Evolutionary conservation across 2,888 invertebrate species (phyloP).

Genomic region (Agriopis marginaria): DNA sequence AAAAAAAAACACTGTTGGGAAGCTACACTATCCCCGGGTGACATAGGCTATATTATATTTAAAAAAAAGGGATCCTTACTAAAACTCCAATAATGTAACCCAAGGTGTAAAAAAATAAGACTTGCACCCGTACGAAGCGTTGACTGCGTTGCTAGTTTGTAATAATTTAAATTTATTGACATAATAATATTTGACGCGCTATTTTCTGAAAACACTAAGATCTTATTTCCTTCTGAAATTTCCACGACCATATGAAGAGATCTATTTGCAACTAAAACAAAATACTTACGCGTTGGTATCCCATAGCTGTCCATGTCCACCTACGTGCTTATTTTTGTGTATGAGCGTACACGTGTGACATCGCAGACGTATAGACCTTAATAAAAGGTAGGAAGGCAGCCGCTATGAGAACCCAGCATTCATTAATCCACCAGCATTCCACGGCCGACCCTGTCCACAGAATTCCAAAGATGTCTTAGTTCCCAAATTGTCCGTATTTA

Average conservation of each 20-base stretch:
- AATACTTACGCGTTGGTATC: slow-evolving; percentile 5
- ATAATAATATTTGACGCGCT: not conserved
- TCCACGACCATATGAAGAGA: slow-evolving; percentile 3
- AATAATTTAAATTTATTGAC: not conserved
- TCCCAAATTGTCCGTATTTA: slow-evolving; percentile 36
- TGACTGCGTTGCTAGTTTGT: too few species aligned
- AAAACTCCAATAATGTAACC: too few species aligned
- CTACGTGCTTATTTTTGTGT: slow-evolving; percentile 4
- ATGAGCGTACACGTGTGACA: not conserved
- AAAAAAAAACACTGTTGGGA: too few species aligned
- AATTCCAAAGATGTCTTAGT: slow-evolving; percentile 42
- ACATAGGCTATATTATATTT: too few species aligned
- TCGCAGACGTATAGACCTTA: slow-evolving; percentile 12
- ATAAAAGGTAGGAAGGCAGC: slow-evolving; percentile 15
- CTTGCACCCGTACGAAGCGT: too few species aligned
- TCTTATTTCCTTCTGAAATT: not conserved
- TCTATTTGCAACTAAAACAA: slow-evolving; percentile 6
- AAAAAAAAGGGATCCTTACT: too few species aligned
- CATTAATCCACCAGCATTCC: slow-evolving; percentile 39
- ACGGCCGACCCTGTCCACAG: slow-evolving; percentile 30
- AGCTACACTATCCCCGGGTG: too few species aligned
- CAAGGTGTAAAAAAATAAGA: too few species aligned
- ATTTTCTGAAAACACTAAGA: not conserved
- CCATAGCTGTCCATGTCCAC: slow-evolving; percentile 6
- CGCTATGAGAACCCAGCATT: slow-evolving; percentile 19